phyloP scores from a whole-genome alignment of 2,797 vertebrate species.

The Intellagama lesueurii region DNA sequence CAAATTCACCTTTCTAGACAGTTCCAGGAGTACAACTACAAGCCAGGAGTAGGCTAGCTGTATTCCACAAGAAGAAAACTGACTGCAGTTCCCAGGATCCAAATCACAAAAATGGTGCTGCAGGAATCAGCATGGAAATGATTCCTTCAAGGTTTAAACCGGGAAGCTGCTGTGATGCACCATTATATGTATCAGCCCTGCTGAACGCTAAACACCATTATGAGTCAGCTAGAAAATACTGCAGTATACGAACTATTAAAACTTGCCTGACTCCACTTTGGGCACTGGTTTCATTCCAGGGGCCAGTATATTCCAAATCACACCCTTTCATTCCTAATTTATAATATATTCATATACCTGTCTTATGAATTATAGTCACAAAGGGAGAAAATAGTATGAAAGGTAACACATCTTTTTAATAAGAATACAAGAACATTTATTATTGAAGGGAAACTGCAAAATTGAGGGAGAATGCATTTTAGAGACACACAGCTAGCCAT shows the following conservation, averaged over 20 bases:
- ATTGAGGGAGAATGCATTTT: not conserved
- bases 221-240: not conserved
- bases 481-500: not conserved
- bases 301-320: not conserved
- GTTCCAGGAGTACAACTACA: not conserved
- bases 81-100: not conserved
- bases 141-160: not conserved
- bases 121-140: not conserved
- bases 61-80: not conserved
- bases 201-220: not conserved
- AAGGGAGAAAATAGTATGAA: not conserved
- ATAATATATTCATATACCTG: not conserved
- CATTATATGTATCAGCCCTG: not conserved
- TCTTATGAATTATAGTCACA: not conserved
- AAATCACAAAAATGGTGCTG: not conserved
- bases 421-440: not conserved
- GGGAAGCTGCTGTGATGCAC: not conserved
- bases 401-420: not conserved
- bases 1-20: not conserved
- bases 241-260: not conserved
- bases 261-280: not conserved
- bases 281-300: not conserved
- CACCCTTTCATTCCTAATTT: not conserved
- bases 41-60: too few relatives aligned
- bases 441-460: not conserved